These are phyloP conservation scores for Hippocampus guttulatus DNA, from an alignment of 2,113 vertebrate species.

Conservation along the genomic window DNA sequence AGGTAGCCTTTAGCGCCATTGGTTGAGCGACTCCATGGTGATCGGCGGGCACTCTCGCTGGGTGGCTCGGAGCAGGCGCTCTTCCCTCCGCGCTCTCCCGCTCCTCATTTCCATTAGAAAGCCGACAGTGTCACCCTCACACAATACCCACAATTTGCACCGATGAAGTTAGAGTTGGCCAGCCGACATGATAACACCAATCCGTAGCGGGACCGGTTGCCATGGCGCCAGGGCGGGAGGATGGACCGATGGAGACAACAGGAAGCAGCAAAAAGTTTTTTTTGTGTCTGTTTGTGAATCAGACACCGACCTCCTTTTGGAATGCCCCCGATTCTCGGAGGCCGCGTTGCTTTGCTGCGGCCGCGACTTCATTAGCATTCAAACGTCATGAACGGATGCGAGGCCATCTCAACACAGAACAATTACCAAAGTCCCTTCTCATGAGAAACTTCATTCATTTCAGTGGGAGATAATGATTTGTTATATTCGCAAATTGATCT, in stretches of 20 bases:
- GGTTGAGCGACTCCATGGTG: conserved; percentile 60
- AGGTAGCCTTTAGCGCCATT: conserved; percentile 67
- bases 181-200: conserved; percentile 63
- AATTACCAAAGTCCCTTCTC: too few species aligned
- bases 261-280: not conserved
- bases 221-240: conserved; percentile 54
- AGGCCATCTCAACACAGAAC: too few species aligned
- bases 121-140: conserved; percentile 46
- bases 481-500: too few species aligned
- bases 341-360: conserved; percentile 47
- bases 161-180: conserved; percentile 73
- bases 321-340: conserved; percentile 64
- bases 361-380: conserved; percentile 14
- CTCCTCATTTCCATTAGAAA: conserved; percentile 78
- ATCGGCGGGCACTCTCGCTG: conserved; percentile 68
- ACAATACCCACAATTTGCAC: conserved; percentile 75
- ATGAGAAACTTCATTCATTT: too few species aligned
- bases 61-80: conserved; percentile 68
- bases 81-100: conserved; percentile 59
- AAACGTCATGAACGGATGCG: too few species aligned
- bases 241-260: conserved; percentile 24
- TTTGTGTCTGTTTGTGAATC: conserved; percentile 33
- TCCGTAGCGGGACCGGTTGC: conserved; percentile 61
- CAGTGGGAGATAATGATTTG: too few species aligned
- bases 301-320: conserved; percentile 54